A percentile compares a stretch with the other conserved stretches of the same genome.
These are phyloP conservation scores for Mus pahari DNA, from an alignment of 2,113 vertebrate genomes.

Conservation along the genomic window DNA sequence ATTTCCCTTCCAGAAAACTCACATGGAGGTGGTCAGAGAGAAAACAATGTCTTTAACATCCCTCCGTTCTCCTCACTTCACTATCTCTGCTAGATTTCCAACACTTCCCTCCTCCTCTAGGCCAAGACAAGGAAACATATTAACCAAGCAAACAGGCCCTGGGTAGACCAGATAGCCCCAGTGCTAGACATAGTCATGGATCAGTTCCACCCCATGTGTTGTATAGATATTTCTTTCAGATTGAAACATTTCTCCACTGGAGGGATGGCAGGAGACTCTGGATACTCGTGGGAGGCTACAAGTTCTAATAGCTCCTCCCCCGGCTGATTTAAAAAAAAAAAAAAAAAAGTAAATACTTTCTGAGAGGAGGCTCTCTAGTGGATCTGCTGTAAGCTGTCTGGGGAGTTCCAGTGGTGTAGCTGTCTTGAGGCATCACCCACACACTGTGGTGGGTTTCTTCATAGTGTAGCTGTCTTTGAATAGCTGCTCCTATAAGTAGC, in stretches of 20 bases:
- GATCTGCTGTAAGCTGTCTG: not conserved
- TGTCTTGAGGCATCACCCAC: not conserved
- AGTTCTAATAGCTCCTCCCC: not conserved
- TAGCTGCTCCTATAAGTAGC: not conserved
- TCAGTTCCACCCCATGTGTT: not conserved
- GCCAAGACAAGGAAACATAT: not conserved
- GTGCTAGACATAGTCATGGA: rapidly evolving
- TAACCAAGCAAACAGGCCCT: not conserved
- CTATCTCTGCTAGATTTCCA: too few relatives aligned
- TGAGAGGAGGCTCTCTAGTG: not conserved
- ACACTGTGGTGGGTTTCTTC: not conserved
- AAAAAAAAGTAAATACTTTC: not conserved
- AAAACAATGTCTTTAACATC: not conserved
- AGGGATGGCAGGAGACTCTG: not conserved
- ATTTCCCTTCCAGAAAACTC: not conserved
- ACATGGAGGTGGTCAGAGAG: rapidly evolving
- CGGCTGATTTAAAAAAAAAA: not conserved
- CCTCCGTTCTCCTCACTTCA: not conserved
- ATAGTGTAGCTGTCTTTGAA: not conserved
- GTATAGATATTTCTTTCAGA: not conserved
- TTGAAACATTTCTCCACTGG: not conserved
- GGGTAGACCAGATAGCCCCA: not conserved
- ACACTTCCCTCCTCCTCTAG: not conserved
- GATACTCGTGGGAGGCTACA: not conserved
- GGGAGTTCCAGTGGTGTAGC: not conserved